A percentile compares a stretch with the other conserved stretches of the same genome.
phyloP scores from a whole-genome alignment of 2,113 vertebrate species.

The Halichoerus grypus region DNA sequence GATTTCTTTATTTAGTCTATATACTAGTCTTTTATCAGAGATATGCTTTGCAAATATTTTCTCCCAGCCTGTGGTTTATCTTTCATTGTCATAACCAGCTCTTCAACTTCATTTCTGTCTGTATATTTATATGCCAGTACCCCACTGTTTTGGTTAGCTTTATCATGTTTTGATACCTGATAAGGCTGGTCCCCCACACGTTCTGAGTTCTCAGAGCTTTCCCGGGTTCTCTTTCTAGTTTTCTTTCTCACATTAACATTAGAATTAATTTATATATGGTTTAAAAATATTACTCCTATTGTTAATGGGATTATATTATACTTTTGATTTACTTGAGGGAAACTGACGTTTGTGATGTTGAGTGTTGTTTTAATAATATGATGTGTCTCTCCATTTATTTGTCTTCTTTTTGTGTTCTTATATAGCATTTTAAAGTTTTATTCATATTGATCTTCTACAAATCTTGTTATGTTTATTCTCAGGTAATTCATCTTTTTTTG shows the following conservation, averaged over 20 bases:
- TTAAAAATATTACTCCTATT: neutral
- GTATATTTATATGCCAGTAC: neutral
- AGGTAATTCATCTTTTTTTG: neutral
- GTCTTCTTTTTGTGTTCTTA: neutral
- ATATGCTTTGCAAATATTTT: neutral
- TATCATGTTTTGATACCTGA: neutral
- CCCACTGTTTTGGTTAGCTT: neutral
- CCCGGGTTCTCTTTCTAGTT: neutral
- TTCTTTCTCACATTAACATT: neutral
- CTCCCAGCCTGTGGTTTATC: neutral
- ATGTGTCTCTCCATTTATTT: neutral
- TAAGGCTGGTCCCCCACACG: neutral
- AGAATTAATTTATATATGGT: neutral
- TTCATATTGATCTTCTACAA: neutral
- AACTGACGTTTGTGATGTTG: neutral
- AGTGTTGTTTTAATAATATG: neutral
- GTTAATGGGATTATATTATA: neutral
- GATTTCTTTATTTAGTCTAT: neutral
- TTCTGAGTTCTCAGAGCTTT: neutral
- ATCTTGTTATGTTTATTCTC: neutral
- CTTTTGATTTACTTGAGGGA: neutral
- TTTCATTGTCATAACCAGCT: neutral
- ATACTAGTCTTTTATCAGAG: neutral
- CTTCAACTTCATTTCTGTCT: neutral
- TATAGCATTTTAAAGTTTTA: neutral